These are phyloP conservation scores for Zosterops borbonicus DNA, from an alignment of 2,113 vertebrate species.

Conservation along the genomic window DNA sequence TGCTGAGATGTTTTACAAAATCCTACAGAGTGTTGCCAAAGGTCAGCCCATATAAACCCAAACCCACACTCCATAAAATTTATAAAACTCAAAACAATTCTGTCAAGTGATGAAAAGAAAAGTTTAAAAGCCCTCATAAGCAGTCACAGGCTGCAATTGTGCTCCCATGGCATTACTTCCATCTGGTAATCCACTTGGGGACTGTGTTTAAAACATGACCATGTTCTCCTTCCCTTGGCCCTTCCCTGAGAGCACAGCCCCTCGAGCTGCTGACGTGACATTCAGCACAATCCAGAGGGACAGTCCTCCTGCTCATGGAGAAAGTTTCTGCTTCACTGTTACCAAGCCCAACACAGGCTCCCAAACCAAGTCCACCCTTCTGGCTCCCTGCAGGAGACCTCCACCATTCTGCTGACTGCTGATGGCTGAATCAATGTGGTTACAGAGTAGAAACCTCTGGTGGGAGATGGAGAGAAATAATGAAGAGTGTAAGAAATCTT, in stretches of 20 bases:
- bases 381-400: neutral
- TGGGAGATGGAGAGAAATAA: neutral
- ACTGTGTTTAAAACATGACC: neutral
- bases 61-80: neutral
- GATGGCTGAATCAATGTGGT: neutral
- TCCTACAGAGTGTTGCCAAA: neutral
- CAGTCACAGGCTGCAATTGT: neutral
- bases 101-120: neutral
- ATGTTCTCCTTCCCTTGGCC: neutral
- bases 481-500: neutral
- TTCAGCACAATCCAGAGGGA: neutral
- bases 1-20: neutral
- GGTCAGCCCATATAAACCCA: neutral
- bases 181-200: neutral
- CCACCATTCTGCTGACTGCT: neutral
- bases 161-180: neutral
- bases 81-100: neutral
- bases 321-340: neutral
- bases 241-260: neutral
- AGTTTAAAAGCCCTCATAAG: neutral
- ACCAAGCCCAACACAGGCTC: neutral
- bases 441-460: neutral
- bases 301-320: neutral
- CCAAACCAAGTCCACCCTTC: neutral
- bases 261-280: neutral